Percentiles rank a stretch among this genome's conserved stretches.
Evolutionary conservation across 2,797 vertebrate species (phyloP).

Genomic region (Pangasius larnaudii): DNA sequence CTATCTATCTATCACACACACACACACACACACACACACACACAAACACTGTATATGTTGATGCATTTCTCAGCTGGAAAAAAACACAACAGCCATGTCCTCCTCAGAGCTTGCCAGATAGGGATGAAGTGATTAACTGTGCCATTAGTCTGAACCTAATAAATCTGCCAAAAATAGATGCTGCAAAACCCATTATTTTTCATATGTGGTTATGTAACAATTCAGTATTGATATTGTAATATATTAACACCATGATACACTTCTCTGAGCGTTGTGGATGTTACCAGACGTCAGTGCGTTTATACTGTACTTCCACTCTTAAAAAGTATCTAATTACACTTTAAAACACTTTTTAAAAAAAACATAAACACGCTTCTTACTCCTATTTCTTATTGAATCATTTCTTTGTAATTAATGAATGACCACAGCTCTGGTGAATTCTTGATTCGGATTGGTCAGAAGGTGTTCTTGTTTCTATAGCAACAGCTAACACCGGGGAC

Average conservation of each 20-base stretch:
- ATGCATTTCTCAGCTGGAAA: slow-evolving; percentile 3
- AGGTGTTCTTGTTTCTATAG: not conserved
- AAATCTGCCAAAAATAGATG: slow-evolving; percentile 24
- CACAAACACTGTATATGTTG: not conserved
- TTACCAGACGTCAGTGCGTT: not conserved
- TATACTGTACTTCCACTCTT: no score
- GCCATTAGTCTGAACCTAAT: slow-evolving; percentile 7
- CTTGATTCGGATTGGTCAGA: not conserved
- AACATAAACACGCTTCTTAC: no score
- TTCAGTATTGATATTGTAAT: not conserved
- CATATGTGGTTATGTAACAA: not conserved
- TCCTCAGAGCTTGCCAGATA: slow-evolving; percentile 8
- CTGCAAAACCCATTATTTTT: slow-evolving; percentile 20
- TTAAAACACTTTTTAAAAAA: no score
- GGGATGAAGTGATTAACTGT: slow-evolving; percentile 19
- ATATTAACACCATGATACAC: not conserved
- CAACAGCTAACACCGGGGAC: not conserved
- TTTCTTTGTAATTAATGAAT: no score
- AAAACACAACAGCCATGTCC: not conserved
- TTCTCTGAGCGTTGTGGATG: not conserved
- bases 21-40: no score
- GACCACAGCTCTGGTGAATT: not conserved
- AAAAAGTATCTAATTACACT: no score
- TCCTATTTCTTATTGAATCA: no score
- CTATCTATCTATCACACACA: no score